Conservation (phyloP, 1,140 invertebrate genomes). For the Triops longicaudatus region DNA sequence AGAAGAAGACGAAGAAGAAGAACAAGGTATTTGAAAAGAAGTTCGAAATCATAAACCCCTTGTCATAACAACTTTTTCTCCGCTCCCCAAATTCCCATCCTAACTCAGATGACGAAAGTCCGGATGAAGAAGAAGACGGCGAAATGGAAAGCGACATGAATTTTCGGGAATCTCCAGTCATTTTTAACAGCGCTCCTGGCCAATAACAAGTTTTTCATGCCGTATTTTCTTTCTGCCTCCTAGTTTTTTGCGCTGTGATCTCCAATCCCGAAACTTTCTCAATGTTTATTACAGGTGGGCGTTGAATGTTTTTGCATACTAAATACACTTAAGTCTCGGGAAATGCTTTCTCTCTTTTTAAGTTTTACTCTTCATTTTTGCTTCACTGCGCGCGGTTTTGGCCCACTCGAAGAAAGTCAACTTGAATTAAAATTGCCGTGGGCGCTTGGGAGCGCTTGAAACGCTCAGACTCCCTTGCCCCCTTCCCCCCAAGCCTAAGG, state of each 20-base stretch:
- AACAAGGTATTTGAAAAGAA: constrained; percentile 17
- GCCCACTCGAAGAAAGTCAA: background rate
- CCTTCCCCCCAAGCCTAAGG: background rate
- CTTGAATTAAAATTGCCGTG: background rate
- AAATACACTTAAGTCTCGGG: background rate
- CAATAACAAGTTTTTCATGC: constrained; percentile 8
- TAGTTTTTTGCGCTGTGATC: too few species aligned
- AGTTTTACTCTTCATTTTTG: background rate
- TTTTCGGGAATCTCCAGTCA: constrained; percentile 11
- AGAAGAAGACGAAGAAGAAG: constrained; percentile 30
- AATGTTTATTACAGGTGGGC: background rate
- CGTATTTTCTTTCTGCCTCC: background rate
- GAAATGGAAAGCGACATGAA: constrained; percentile 12
- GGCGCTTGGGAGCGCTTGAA: background rate
- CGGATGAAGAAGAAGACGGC: constrained; percentile 3
- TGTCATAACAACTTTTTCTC: background rate
- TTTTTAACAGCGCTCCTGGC: background rate
- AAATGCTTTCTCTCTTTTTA: background rate
- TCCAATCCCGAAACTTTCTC: background rate
- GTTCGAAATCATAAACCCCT: too few species aligned
- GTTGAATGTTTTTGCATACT: background rate
- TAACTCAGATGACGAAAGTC: background rate
- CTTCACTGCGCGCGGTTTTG: background rate
- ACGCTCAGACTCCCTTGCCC: background rate
- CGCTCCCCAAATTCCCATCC: background rate